phyloP scores from a whole-genome alignment of 2,113 vertebrate genomes.

The Opisthocomus hoazin region DNA sequence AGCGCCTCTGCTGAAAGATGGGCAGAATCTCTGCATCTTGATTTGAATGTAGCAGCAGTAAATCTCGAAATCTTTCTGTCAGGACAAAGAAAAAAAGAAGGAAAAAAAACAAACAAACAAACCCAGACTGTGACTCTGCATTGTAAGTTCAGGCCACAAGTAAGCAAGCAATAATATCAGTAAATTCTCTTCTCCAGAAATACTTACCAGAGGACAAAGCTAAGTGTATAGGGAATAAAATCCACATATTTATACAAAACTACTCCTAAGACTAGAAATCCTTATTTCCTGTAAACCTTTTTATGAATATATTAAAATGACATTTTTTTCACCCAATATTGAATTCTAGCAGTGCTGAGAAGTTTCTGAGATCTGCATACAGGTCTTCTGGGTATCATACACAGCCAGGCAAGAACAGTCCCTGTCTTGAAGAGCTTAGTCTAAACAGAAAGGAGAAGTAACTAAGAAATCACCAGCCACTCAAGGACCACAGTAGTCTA shows the following conservation, averaged over 20 bases:
- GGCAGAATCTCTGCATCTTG: slow-evolving; percentile 85
- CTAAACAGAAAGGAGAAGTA: background rate
- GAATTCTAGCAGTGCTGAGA: background rate
- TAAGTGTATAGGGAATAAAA: background rate
- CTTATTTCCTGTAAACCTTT: background rate
- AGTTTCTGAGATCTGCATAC: background rate
- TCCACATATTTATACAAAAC: background rate
- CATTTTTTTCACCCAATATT: background rate
- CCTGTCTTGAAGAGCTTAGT: background rate
- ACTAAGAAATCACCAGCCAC: background rate
- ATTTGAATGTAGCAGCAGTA: slow-evolving; percentile 78
- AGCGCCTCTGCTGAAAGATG: slow-evolving; percentile 85
- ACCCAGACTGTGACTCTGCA: slow-evolving; percentile 40
- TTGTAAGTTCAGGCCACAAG: background rate
- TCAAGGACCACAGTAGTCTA: background rate
- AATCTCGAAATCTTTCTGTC: slow-evolving; percentile 86
- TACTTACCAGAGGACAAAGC: background rate
- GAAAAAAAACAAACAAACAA: background rate
- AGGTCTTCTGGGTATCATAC: background rate
- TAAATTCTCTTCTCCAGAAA: background rate
- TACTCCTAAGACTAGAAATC: background rate
- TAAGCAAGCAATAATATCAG: slow-evolving; percentile 1
- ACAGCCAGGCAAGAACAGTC: background rate
- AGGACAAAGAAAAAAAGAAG: background rate
- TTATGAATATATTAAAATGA: background rate